Evolutionary conservation across 1,140 invertebrate genomes (phyloP), one percentile per base, ranked within the genome.

Genomic region (Mactra quadrangularis): DNA sequence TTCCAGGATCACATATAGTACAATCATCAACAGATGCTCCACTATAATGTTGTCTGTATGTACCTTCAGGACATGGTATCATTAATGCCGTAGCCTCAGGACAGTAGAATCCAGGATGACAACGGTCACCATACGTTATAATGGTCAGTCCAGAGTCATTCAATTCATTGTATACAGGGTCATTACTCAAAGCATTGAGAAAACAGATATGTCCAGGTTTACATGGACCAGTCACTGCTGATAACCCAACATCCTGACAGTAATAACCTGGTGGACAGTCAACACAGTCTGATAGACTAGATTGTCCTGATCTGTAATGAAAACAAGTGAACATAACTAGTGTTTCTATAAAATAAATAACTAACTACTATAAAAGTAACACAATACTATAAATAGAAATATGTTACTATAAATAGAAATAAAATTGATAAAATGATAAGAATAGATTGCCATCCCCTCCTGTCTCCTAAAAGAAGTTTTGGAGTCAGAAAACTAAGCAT

Each of bases 131-230:
- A 55, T 86, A 92, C 7, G 77, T 70, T 22, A 92, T 89, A 22
- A 90, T 79, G 3, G 90, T 91, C 62, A 91, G 89, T 52, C 90
- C 90, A 2, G 86, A 86, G 9, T 87, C 77, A 4, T 89, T 82
- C 76, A 92, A 89, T 33, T 90, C 85, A 70, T 92, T 92, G 66
- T 88, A 92, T 0, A 92, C 89, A 7, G 91, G 91, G 71, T 92
- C 90, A 15, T 86, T 68, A n/a, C 77, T 81, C 3, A 89, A 60
- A n/a, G 90, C 90, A 13, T 71, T 78, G 0, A 86, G 87, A 33
- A 85, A 92, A 84, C 91, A 92, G 68, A 92, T 92, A 66, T 92
- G 91, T 1, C 91, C 91, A 25, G 89, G 90, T 41, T 87, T 88
- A 84, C 91, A 92, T 11, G 74, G 77, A 13, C 91, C 91, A 0